Conservation (phyloP, 2,113 vertebrate genomes). For the Pseudorhombus dupliciocellatus region DNA sequence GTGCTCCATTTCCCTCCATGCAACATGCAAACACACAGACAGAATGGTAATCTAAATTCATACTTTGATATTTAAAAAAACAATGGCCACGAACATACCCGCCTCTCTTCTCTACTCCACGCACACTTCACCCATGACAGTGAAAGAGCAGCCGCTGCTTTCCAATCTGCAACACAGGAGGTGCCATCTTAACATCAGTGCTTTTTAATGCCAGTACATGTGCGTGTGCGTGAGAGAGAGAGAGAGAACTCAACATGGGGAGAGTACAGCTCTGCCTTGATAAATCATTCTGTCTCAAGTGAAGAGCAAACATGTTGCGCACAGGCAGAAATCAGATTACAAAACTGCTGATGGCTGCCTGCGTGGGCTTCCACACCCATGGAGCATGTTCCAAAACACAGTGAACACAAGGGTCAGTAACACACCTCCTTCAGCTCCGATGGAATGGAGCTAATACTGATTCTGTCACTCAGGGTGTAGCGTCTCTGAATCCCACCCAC, state of each 20-base stretch:
- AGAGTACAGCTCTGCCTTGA: slow-evolving; percentile 26
- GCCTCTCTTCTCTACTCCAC: neutral
- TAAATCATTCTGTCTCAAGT: slow-evolving; percentile 42
- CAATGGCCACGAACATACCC: neutral
- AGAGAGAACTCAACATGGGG: slow-evolving; percentile 12
- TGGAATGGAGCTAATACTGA: neutral
- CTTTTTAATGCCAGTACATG: neutral
- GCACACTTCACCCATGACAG: neutral
- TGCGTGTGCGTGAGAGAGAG: no score
- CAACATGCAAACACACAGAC: neutral
- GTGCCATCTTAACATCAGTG: slow-evolving; percentile 18
- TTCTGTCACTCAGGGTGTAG: neutral
- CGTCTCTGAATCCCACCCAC: neutral
- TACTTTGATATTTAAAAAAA: slow-evolving; percentile 2
- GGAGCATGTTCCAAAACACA: neutral
- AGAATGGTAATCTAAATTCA: slow-evolving; percentile 10
- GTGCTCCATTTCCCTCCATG: neutral
- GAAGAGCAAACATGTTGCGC: slow-evolving; percentile 1
- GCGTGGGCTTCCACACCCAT: slow-evolving; percentile 11
- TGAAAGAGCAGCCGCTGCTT: slow-evolving; percentile 10
- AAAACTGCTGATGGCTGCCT: slow-evolving; percentile 14
- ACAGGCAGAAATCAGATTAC: neutral
- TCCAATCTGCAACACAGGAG: slow-evolving; percentile 13
- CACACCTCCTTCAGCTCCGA: neutral
- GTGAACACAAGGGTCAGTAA: neutral